Base-by-base conservation (phyloP, 2,888 invertebrate species). In the Phaedon cochleariae region DNA sequence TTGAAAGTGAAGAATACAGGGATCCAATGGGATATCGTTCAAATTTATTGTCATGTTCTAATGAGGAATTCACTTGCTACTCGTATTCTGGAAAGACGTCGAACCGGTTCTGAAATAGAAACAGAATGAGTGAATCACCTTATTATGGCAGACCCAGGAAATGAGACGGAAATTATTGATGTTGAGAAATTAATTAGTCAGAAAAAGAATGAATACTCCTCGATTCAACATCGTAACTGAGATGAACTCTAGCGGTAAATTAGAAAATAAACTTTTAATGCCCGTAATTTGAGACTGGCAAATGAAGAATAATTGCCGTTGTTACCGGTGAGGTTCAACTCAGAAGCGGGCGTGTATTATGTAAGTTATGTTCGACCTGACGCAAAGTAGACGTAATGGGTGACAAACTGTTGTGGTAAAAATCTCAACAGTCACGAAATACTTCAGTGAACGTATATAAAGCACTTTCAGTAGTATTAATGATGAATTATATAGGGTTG, bases 261-360 rank as follows among this genome's bases (percentile, higher is more conserved):
- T 77, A 77, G 76, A 75, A n/a, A 77, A 77, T 77, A 77, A 78
- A 78, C 74, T 77, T 78, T 77, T 77, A 78, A 77, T 76, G 77
- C 70, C 72, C 74, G 75, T 75, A 76, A 76, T 77, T 78, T 75
- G 73, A 65, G 64, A 66, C 62, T 59, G 66, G 68, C 73, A 77
- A 77, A 78, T 76, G 77, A 77, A 77, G 76, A 78, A 72, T 78
- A 77, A 78, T 77, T 73, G 73, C 64, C 12, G 49, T 3, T 61
- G 67, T 57, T 68, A 60, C 67, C 41, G 41, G 41, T 41, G 41
- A 41, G 41, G 41, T 41, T 41, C 41, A 41, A 41, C 41, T 41
- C 41, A 41, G 41, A 15, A 41, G 15, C 41, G 41, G 41, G 41
- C 41, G 41, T 41, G 41, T 41, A 41, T 41, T 41, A 41, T 41